phyloP scores from a whole-genome alignment of 92 coral and sea anemone genomes.

The Porites evermanni region DNA sequence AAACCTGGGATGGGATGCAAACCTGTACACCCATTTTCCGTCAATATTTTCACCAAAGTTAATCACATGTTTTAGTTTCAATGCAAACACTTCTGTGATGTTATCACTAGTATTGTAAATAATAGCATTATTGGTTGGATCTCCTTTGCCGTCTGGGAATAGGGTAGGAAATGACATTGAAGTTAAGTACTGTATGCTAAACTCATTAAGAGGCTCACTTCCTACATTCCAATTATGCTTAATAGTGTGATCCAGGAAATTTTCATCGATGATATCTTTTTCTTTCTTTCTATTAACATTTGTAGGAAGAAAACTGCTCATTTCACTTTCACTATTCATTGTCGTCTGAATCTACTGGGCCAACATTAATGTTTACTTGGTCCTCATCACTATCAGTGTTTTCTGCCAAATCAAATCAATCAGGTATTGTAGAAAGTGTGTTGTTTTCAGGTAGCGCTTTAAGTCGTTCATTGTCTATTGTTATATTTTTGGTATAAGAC shows the following conservation, averaged over 20 bases:
- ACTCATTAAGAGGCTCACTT: constrained; percentile 67
- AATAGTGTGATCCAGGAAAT: constrained; percentile 15
- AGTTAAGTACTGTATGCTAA: constrained; percentile 42
- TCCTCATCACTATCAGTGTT: constrained; percentile 35
- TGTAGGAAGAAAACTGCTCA: constrained; percentile 71
- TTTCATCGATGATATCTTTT: constrained; percentile 27
- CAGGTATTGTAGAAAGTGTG: constrained; percentile 9
- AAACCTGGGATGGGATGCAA: constrained; percentile 57
- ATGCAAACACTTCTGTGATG: constrained; percentile 42
- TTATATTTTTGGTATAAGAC: constrained; percentile 37
- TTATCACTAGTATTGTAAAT: constrained; percentile 26
- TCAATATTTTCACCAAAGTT: constrained; percentile 57
- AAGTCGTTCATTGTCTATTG: constrained; percentile 32
- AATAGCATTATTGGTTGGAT: constrained; percentile 62
- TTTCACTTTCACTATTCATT: constrained; percentile 69
- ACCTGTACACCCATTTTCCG: constrained; percentile 61
- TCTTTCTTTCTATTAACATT: constrained; percentile 47
- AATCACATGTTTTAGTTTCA: constrained; percentile 51
- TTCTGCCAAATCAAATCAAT: constrained; percentile 11
- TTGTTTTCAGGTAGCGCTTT: constrained; percentile 29
- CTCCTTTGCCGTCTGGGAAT: constrained; percentile 62
- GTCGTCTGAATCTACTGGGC: constrained; percentile 60
- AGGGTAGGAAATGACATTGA: constrained; percentile 75
- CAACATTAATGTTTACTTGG: constrained; percentile 52
- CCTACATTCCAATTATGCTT: constrained; percentile 54